These are phyloP conservation scores for Synodontis membranacea DNA, from an alignment of 2,113 vertebrate species.

Conservation along the genomic window DNA sequence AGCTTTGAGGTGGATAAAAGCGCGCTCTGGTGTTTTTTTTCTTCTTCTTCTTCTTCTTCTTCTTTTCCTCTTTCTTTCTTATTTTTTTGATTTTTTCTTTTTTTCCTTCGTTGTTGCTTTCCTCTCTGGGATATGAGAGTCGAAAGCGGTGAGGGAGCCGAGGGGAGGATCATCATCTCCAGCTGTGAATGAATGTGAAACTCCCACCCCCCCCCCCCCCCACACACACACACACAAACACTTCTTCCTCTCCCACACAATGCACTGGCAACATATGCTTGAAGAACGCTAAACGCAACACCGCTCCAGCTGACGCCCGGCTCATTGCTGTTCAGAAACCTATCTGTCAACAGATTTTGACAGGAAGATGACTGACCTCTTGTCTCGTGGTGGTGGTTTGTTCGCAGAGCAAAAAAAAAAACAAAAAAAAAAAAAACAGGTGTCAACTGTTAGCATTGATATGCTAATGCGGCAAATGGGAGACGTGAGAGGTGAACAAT, in stretches of 20 bases:
- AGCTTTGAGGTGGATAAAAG: slow-evolving; percentile 53
- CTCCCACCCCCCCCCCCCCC: background rate
- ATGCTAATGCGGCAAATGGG: slow-evolving; percentile 47
- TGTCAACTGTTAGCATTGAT: slow-evolving; percentile 49
- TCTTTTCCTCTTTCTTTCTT: slow-evolving; percentile 20
- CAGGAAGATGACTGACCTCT: slow-evolving; percentile 37
- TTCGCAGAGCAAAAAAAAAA: slow-evolving; percentile 8
- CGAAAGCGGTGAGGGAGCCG: slow-evolving; percentile 25
- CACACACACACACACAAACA: background rate
- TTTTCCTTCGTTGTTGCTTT: slow-evolving; percentile 41
- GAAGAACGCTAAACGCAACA: background rate
- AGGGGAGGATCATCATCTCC: slow-evolving; percentile 44
- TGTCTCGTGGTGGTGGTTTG: slow-evolving; percentile 16
- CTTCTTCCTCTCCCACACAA: background rate
- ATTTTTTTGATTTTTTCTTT: too few species aligned
- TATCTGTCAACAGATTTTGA: slow-evolving; percentile 13
- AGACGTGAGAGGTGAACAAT: slow-evolving; percentile 28
- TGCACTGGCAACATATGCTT: slow-evolving; percentile 14
- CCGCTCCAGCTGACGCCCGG: background rate
- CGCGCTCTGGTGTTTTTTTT: slow-evolving; percentile 19
- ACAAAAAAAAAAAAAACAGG: too few species aligned
- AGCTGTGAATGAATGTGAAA: slow-evolving; percentile 45
- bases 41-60: background rate
- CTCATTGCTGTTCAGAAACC: slow-evolving; percentile 1
- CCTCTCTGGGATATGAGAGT: slow-evolving; percentile 36